Conservation (phyloP, 2,113 vertebrate genomes). For the Agelaius phoeniceus region DNA sequence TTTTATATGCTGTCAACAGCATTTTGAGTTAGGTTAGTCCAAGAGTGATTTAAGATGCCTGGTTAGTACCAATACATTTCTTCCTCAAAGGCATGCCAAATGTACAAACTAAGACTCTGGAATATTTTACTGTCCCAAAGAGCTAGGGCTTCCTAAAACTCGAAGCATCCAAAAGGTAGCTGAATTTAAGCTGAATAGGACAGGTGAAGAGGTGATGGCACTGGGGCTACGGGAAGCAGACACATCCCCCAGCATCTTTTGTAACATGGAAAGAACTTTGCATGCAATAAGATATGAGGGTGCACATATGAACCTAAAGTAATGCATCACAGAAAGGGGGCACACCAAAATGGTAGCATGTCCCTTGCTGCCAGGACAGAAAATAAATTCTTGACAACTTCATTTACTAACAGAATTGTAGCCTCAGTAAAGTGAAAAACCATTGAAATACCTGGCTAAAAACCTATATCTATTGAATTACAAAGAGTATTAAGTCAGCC, state of each 20-base stretch:
- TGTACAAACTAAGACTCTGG: background rate
- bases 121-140: background rate
- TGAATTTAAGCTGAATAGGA: background rate
- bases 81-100: background rate
- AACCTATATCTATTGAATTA: background rate
- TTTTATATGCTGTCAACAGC: background rate
- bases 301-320: background rate
- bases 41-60: background rate
- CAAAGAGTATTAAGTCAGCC: background rate
- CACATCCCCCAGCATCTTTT: background rate
- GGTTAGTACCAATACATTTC: background rate
- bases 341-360: background rate
- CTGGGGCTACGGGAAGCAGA: background rate
- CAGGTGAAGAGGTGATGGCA: background rate
- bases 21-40: background rate
- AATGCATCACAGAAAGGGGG: background rate
- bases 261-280: background rate
- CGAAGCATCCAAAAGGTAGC: background rate
- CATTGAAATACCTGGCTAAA: background rate
- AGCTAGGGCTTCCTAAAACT: background rate
- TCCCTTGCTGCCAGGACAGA: background rate
- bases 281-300: fast-evolving
- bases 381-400: background rate
- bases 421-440: background rate
- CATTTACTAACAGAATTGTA: background rate